Base-by-base conservation (phyloP, 2,888 invertebrate genomes). In the Drosophila borealis region DNA sequence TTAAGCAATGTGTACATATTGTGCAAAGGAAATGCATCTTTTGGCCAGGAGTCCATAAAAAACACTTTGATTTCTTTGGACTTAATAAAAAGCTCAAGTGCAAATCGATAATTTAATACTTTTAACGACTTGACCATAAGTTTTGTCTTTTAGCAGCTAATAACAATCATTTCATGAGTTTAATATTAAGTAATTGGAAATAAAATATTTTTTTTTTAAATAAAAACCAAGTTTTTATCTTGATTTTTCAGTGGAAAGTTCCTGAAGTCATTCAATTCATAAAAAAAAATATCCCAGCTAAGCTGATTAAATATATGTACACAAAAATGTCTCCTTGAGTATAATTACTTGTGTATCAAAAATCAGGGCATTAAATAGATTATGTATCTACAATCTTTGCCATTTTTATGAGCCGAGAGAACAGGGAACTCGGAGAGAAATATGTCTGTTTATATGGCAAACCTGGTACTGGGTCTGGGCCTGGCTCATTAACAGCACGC, bases 401-500 rank as follows among this genome's bases (percentile, higher is more conserved):
- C 36, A 21, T 10, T 25, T 14, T n/a, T 36, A 4, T 9, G 9
- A 41, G 14, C 10, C 9, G 8, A 9, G 39, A 17, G 17, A n/a
- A 14, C 17, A 10, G 41, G 10, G 4, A 17, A 9, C 17, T 4
- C 10, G 4, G 41, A 17, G 2, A 17, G 17, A 34, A 56, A 53
- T 49, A n/a, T 48, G 21, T 45, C 21, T 68, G 50, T 19, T 41
- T 55, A 53, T 37, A 69, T 36, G 46, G 37, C 21, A 53, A 44
- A 11, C 29, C 44, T 6, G 25, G n/a, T 44, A 10, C 21, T 11
- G 34, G 19, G 29, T 21, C 11, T 36, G 49, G 46, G 14, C 45
- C 42, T 19, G 61, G 36, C 71, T 75, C 71, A 75, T 74, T 74
- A 74, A 39, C 71, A 6, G 29, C 74, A 74, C 76, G 76, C 74